Evolutionary conservation across 37 sponge, comb jelly and placozoan species (phyloP).

Genomic region (Hexactinellida sp.): DNA sequence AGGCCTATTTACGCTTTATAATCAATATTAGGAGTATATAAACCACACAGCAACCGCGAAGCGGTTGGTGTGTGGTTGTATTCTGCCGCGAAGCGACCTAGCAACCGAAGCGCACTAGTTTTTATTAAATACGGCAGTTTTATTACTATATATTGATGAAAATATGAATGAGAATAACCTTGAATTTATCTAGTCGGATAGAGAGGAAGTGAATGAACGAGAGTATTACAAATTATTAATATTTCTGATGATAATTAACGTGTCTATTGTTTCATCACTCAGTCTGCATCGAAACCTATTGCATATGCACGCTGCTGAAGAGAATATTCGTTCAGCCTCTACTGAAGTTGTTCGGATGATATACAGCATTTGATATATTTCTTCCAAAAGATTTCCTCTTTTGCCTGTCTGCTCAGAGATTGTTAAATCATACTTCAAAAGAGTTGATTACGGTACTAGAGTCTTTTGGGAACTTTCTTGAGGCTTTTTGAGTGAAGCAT

Average conservation of each 20-base stretch:
- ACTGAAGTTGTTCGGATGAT: constrained; percentile 1
- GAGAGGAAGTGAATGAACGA: neutral
- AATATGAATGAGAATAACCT: neutral
- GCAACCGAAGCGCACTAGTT: too few species aligned
- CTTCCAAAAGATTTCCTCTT: constrained; percentile 8
- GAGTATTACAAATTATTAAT: constrained; percentile 6
- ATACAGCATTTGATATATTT: constrained; percentile 4
- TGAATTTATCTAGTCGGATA: neutral
- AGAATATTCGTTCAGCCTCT: constrained; percentile 9
- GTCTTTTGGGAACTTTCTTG: constrained; percentile 1
- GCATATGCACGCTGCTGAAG: constrained; percentile 11
- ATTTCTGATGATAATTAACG: neutral
- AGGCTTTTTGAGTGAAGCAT: neutral
- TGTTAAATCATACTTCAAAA: neutral
- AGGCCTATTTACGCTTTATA: too few species aligned
- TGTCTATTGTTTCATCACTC: constrained; percentile 5
- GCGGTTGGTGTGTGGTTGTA: too few species aligned
- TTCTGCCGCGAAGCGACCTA: too few species aligned
- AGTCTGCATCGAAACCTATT: constrained; percentile 4
- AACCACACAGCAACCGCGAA: too few species aligned
- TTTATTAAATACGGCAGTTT: too few species aligned
- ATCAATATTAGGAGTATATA: too few species aligned
- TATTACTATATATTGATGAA: neutral
- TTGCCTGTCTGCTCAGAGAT: constrained; percentile 11
- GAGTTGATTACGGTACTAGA: neutral